Evolutionary conservation across 2,113 vertebrate species (phyloP), one percentile per base, ranked within the genome.

Genomic region (Pituophis catenifer): DNA sequence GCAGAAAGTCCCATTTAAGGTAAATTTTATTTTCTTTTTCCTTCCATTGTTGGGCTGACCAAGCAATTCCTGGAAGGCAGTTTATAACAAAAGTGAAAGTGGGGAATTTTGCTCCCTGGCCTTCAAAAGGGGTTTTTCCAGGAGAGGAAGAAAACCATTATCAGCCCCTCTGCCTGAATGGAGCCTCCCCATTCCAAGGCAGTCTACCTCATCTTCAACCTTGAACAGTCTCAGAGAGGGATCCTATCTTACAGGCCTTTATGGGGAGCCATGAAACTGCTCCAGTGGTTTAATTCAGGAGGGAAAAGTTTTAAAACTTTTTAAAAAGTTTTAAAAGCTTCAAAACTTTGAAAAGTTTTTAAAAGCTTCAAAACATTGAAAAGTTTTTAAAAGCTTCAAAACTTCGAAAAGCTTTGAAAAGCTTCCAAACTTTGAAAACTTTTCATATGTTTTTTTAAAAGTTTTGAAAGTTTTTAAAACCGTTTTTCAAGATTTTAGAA

Each of bases 41-140:
- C 33, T 81, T 19, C 70, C n/a, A 38, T 81, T 38, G n/a, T 38
- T 38, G 13, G 19, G 6, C n/a, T 81, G 12, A n/a, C 12, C 12
- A 0, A 70, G 5, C 62, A 70, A n/a, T 8, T 1, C 70, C 0
- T 19, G 70, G 33, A 11, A 1, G 6, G 33, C 6, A 2, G 2
- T 7, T 81, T 81, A 38, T 19, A 81, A 21, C 33, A 9, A 81
- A 38, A 81, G 33, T 38, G 15, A 19, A 38, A 81, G 33, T 38
- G 33, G 33, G n/a, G 70, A n/a, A n/a, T 19, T 81, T 81, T 21
- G 15, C n/a, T 1, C 70, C n/a, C 13, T 19, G 33, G 33, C 17
- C 17, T 38, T 21, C 17, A 19, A 38, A 33, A 19, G 3, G 70
- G 70, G 70, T 81, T 17, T 81, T 81, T 38, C 70, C 70, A 81